Evolutionary conservation across 2,888 invertebrate species (phyloP).

Genomic region (Cotesia congregata): DNA sequence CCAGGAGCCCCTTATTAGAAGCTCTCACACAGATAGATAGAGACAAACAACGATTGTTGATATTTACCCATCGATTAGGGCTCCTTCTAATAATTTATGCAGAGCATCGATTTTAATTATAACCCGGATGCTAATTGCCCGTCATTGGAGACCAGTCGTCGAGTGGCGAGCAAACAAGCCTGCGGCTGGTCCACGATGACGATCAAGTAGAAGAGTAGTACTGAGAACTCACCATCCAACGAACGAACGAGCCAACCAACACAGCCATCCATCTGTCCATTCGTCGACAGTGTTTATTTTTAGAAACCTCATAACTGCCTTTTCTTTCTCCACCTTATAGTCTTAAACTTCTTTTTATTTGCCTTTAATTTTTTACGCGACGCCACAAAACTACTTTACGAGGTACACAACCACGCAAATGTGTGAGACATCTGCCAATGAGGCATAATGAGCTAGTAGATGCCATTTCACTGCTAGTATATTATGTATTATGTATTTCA

Average conservation of each 20-base stretch:
- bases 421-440: background rate
- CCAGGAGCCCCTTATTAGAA: background rate
- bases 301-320: background rate
- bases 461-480: background rate
- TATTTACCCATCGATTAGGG: constrained; percentile 18
- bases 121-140: constrained; percentile 57
- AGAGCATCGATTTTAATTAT: constrained; percentile 61
- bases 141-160: constrained; percentile 55
- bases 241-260: background rate
- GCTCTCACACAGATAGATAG: background rate
- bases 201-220: constrained; percentile 9
- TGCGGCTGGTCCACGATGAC: constrained; percentile 10
- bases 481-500: background rate
- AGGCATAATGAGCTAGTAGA: background rate
- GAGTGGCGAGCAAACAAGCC: constrained; percentile 57
- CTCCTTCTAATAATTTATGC: constrained; percentile 22
- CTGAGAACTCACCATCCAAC: constrained; percentile 16
- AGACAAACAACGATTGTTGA: constrained; percentile 14
- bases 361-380: background rate
- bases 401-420: background rate
- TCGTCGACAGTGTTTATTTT: background rate
- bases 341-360: background rate
- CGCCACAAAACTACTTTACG: background rate
- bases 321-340: background rate
- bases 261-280: background rate